Conservation (phyloP, 2,888 invertebrate species). For the Oligia strigilis region DNA sequence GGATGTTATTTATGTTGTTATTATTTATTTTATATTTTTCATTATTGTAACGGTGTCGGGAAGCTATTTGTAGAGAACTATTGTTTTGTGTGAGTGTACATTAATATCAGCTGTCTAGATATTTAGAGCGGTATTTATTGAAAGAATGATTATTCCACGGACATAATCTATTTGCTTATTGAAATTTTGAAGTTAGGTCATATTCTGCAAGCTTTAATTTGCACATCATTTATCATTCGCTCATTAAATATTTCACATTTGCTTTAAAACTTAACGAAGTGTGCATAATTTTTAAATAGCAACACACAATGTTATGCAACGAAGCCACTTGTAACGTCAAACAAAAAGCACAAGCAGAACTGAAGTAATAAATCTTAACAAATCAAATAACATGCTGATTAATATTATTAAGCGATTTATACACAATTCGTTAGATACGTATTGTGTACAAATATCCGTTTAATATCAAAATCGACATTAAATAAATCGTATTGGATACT, state of each 20-base stretch:
- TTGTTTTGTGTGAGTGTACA: constrained; percentile 47
- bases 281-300: constrained; percentile 51
- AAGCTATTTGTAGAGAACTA: constrained; percentile 48
- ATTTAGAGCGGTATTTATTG: constrained; percentile 33
- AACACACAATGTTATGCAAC: constrained; percentile 47
- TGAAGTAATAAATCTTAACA: constrained; percentile 63
- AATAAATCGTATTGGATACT: constrained; percentile 57
- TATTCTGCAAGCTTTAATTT: constrained; percentile 23
- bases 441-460: constrained; percentile 65
- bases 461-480: constrained; percentile 62
- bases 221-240: constrained; percentile 55
- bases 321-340: constrained; percentile 27
- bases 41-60: constrained; percentile 66
- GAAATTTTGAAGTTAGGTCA: constrained; percentile 22
- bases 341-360: constrained; percentile 47
- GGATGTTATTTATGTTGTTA: constrained; percentile 59
- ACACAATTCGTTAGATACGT: constrained; percentile 69
- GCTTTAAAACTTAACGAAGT: constrained; percentile 59
- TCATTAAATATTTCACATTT: constrained; percentile 55
- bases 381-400: constrained; percentile 62
- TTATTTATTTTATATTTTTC: constrained; percentile 67
- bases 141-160: constrained; percentile 23
- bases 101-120: constrained; percentile 53
- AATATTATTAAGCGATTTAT: constrained; percentile 64
- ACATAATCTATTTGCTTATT: constrained; percentile 7